These are phyloP conservation scores for Dreissena polymorpha DNA, from an alignment of 1,140 invertebrate species.

Conservation along the genomic window DNA sequence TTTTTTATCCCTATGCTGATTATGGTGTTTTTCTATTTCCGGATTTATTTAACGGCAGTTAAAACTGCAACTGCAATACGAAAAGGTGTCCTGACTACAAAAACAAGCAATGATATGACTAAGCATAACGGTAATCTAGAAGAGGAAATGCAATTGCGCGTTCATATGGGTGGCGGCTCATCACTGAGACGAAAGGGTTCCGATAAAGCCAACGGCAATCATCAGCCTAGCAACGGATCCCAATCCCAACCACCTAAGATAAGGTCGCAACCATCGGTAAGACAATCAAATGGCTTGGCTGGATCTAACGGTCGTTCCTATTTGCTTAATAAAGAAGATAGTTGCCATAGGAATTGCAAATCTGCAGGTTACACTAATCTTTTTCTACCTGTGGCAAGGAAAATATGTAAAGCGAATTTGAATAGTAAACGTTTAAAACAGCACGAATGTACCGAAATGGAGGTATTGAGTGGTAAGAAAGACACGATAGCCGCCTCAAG, in stretches of 20 bases:
- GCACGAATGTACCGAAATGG: not conserved
- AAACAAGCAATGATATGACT: slow-evolving; percentile 78
- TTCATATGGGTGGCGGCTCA: slow-evolving; percentile 87
- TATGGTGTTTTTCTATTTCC: slow-evolving; percentile 97
- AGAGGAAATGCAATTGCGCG: slow-evolving; percentile 92
- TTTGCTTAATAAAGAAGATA: not conserved
- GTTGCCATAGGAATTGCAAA: not conserved
- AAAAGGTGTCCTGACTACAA: slow-evolving; percentile 93
- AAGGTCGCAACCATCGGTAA: not conserved
- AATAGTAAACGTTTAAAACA: not conserved
- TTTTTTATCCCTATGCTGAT: slow-evolving; percentile 98
- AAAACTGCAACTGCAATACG: slow-evolving; percentile 92
- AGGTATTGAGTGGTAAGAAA: not conserved
- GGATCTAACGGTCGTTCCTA: not conserved
- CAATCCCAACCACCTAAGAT: not conserved
- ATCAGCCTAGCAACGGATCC: not conserved
- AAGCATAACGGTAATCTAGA: slow-evolving; percentile 82
- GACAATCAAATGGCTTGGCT: not conserved
- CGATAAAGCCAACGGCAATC: not conserved
- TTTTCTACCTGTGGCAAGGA: too few species aligned
- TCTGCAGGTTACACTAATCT: too few species aligned
- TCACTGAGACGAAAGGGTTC: not conserved
- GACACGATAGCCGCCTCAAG: not conserved
- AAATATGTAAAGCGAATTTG: too few species aligned
- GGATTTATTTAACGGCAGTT: slow-evolving; percentile 94